These are phyloP conservation scores for Halocynthia roretzi DNA, from an alignment of 23 tunicate genomes.

Conservation along the genomic window DNA sequence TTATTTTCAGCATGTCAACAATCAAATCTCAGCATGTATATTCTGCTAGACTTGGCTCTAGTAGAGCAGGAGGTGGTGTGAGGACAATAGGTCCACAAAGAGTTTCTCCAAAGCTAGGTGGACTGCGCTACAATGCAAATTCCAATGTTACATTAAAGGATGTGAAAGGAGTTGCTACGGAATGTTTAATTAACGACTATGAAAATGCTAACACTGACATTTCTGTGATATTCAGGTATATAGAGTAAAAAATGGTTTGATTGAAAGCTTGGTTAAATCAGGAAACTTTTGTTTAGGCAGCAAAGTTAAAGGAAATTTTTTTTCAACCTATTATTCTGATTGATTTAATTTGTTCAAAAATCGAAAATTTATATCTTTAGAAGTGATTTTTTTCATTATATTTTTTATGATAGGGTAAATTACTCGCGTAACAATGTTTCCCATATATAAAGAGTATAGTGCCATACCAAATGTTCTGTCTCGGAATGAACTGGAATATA, in stretches of 20 bases:
- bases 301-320: background rate
- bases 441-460: no score
- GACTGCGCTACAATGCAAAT: constrained; percentile 5
- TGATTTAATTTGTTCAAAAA: no score
- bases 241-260: background rate
- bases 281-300: background rate
- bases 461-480: no score
- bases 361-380: no score
- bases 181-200: constrained; percentile 27
- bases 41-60: constrained; percentile 12
- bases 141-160: constrained; percentile 47
- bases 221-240: constrained; percentile 34
- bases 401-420: background rate
- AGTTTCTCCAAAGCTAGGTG: constrained; percentile 40
- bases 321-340: no score
- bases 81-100: constrained; percentile 30
- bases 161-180: constrained; percentile 64
- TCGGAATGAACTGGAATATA: background rate
- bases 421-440: background rate
- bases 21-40: constrained; percentile 10
- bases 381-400: background rate
- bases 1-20: background rate
- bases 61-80: constrained; percentile 1
- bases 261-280: background rate
- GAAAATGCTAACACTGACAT: constrained; percentile 3